Base-by-base conservation (phyloP, 2,113 vertebrate genomes). In the Hemibagrus wyckioides region DNA sequence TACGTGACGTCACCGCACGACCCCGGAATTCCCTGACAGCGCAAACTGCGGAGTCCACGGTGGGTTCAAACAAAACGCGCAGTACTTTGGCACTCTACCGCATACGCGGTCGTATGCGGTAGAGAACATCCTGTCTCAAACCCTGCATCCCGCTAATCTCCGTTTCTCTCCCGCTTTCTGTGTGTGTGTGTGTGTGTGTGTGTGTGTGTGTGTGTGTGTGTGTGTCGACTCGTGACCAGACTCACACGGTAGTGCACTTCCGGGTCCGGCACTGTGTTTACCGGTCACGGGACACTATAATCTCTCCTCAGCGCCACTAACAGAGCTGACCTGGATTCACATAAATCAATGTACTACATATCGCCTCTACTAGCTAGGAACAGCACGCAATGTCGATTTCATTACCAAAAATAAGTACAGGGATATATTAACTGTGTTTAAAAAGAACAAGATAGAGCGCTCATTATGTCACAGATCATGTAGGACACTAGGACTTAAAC, bases 21-120 rank as follows among this genome's bases (percentile, higher is more conserved):
- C 86, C 85, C 91, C 94, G 95, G 95, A 95, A 95, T 96, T 94
- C 95, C 95, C 94, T 94, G 92, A 94, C 93, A 92, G 93, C 88
- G 90, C 93, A 90, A 86, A 90, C 91, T 89, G 86, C 39, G 30
- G 56, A 4, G 36, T 5, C 23, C 77, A 23, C 30, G 86, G 21
- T 7, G 41, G 73, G 25, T n/a, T 17, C 52, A 48, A 48, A 67
- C 10, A 73, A 25, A 39, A 73, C 69, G 73, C 73, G 71, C 11
- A 0, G 25, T 15, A 15, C 52, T 23, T 36, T 80, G 77, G 52
- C 77, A 80, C 7, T 19, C 30, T 56, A n/a, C n/a, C n/a, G n/a
- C 11, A 23, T 25, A 13, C 39, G 4, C 52, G 77, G 30, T 25
- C 11, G 52, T 57, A 36, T 57, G 50, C 8, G 50, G 52, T 80